Evolutionary conservation across 1,140 invertebrate species (phyloP).

Genomic region (Drosophila mauritiana): DNA sequence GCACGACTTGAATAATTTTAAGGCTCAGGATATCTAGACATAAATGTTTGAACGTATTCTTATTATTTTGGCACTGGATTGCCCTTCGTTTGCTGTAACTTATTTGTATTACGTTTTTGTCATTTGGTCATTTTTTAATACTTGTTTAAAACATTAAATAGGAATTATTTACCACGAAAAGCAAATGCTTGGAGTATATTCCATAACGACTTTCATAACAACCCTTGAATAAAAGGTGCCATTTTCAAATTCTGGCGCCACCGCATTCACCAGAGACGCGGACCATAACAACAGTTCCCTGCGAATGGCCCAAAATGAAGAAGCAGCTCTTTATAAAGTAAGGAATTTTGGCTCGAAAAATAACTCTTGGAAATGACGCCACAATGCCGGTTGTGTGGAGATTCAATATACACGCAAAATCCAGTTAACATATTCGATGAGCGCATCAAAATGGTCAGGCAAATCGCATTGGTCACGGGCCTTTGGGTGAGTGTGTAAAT

Average conservation of each 20-base stretch:
- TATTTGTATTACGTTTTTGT: background rate
- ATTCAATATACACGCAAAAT: background rate
- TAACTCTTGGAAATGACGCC: constrained; percentile 18
- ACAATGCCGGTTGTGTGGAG: constrained; percentile 36
- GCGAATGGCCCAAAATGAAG: background rate
- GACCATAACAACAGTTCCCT: background rate
- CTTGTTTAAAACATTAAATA: too few species aligned
- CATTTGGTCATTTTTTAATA: background rate
- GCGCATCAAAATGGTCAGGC: constrained; percentile 10
- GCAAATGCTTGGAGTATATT: background rate
- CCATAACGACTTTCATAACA: background rate
- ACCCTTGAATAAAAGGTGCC: background rate
- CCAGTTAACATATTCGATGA: constrained; percentile 19
- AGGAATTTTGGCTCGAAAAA: background rate
- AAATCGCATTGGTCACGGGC: constrained; percentile 38
- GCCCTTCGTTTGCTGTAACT: too few species aligned
- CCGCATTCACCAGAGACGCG: background rate
- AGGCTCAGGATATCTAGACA: too few species aligned
- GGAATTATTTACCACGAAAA: too few species aligned
- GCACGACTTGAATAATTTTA: background rate
- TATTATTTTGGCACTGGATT: background rate
- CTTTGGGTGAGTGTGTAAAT: constrained; percentile 28
- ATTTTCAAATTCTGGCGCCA: background rate
- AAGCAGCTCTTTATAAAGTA: background rate
- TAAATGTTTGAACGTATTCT: background rate